These are phyloP conservation scores for Triplophysa dalaica DNA, from an alignment of 2,113 vertebrate genomes.

Conservation along the genomic window DNA sequence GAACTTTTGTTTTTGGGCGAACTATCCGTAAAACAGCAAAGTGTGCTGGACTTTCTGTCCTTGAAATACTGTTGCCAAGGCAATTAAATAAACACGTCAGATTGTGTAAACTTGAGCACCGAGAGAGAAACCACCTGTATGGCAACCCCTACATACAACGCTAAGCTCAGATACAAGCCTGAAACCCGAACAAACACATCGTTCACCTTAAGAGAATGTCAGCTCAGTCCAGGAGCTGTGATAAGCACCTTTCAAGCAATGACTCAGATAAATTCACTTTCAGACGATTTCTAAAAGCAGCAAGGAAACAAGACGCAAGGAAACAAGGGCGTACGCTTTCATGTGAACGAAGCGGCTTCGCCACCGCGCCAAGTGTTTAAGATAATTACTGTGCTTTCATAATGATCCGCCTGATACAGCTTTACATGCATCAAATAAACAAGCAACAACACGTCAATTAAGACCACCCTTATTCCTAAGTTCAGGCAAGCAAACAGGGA, in stretches of 20 bases:
- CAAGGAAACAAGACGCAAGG: not conserved
- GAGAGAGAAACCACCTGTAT: conserved; percentile 39
- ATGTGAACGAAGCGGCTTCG: conserved; percentile 50
- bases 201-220: not conserved
- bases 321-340: conserved; percentile 10
- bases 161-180: conserved; percentile 6
- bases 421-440: conserved; percentile 75
- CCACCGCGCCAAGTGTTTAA: conserved; percentile 61
- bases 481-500: conserved; percentile 55
- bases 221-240: not conserved
- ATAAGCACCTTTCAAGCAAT: conserved; percentile 33
- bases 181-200: not conserved
- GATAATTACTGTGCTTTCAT: conserved; percentile 75
- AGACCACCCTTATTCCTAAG: conserved; percentile 64
- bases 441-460: conserved; percentile 79
- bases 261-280: conserved; percentile 37
- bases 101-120: conserved; percentile 17
- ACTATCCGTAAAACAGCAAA: not conserved
- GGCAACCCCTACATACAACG: not conserved
- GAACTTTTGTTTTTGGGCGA: no score
- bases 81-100: conserved; percentile 38
- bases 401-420: conserved; percentile 69
- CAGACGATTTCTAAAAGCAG: conserved; percentile 7
- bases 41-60: conserved; percentile 16
- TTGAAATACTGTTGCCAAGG: conserved; percentile 27